These are phyloP conservation scores for Oryzaephilus surinamensis DNA, from an alignment of 1,140 invertebrate genomes.

Conservation along the genomic window DNA sequence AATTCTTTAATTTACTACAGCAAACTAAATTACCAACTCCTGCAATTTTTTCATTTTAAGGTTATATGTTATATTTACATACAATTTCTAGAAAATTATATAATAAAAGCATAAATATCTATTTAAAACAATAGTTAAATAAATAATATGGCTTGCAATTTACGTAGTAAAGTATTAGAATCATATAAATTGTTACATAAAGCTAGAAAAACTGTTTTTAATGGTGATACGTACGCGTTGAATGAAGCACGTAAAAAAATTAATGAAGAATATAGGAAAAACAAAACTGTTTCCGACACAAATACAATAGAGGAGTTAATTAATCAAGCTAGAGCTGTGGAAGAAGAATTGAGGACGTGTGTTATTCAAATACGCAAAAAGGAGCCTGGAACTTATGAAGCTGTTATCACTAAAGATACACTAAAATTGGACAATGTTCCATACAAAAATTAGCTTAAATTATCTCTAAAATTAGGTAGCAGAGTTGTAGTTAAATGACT, in stretches of 20 bases:
- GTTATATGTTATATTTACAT: too few species aligned
- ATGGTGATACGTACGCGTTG: constrained; percentile 47
- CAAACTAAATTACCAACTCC: too few species aligned
- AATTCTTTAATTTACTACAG: too few species aligned
- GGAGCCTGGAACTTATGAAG: constrained; percentile 45
- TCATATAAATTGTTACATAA: constrained; percentile 54
- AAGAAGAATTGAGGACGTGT: constrained; percentile 49
- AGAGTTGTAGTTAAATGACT: too few species aligned
- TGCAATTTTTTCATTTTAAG: too few species aligned
- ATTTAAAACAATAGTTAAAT: too few species aligned
- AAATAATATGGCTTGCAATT: constrained; percentile 17
- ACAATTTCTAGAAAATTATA: too few species aligned
- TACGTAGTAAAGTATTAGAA: constrained; percentile 42
- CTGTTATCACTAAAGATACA: constrained; percentile 43
- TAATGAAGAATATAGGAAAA: constrained; percentile 54
- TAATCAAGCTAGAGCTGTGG: constrained; percentile 48
- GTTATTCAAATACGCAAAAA: constrained; percentile 52
- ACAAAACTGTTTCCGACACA: constrained; percentile 43
- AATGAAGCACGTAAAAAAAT: constrained; percentile 47
- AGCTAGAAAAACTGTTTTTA: constrained; percentile 49
- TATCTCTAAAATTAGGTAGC: too few species aligned
- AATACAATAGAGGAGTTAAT: constrained; percentile 48
- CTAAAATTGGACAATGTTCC: constrained; percentile 43
- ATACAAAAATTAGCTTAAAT: constrained; percentile 39
- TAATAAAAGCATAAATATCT: too few species aligned